Conservation (phyloP, 2,888 invertebrate genomes). For the Drosophila mercatorum region DNA sequence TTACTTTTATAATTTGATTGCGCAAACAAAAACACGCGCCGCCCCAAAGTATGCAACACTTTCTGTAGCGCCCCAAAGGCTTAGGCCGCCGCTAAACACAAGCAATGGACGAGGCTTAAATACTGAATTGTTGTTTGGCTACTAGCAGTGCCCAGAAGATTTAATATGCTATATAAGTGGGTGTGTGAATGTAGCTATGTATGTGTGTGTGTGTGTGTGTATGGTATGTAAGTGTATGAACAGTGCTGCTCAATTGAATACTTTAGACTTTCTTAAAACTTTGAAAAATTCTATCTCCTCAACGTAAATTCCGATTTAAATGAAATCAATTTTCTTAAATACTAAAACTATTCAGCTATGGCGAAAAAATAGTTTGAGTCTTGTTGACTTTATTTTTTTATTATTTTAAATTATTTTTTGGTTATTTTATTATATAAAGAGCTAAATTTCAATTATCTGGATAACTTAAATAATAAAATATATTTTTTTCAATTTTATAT, state of each 20-base stretch:
- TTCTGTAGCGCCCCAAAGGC: not conserved
- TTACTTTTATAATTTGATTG: conserved; percentile 26
- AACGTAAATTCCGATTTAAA: too few relatives aligned
- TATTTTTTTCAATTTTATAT: too few relatives aligned
- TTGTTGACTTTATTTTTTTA: too few relatives aligned
- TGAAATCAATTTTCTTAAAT: too few relatives aligned
- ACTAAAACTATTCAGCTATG: too few relatives aligned
- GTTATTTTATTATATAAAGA: too few relatives aligned
- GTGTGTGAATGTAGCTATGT: not conserved
- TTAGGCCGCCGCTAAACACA: not conserved
- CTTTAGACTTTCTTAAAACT: too few relatives aligned
- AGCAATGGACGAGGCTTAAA: not conserved
- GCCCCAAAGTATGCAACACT: conserved; percentile 54
- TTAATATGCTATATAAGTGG: not conserved
- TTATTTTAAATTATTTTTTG: too few relatives aligned
- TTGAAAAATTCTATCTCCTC: too few relatives aligned
- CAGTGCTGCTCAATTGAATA: not conserved
- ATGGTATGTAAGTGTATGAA: not conserved
- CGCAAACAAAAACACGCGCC: conserved; percentile 20
- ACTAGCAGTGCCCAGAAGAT: not conserved
- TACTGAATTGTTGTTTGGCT: not conserved
- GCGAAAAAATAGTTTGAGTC: too few relatives aligned
- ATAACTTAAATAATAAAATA: too few relatives aligned
- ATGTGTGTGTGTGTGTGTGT: not conserved
- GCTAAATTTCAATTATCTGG: too few relatives aligned